Base-by-base conservation (phyloP, 2,888 invertebrate species). In the Drosophila anceps region DNA sequence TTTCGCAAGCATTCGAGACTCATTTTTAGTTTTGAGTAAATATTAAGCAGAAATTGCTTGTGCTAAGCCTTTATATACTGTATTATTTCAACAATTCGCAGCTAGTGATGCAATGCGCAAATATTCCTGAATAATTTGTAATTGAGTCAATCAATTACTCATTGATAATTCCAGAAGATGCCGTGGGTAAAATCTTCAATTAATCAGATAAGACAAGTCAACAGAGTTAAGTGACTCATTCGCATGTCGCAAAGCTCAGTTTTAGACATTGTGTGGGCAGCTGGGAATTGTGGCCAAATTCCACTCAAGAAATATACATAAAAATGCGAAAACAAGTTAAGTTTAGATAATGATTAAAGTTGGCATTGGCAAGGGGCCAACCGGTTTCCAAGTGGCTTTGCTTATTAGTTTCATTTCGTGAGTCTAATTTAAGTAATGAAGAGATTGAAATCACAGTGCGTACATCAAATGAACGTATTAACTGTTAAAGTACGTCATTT, bases 401-500 rank as follows among this genome's bases (percentile, higher is more conserved):
- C 18, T 6, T 48, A 18, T 48, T 48, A 31, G 53, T 53, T 53
- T 53, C 53, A 15, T 24, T 35, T 24, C 8, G 18, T n/a, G 55
- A 43, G 5, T 15, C 15, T 13, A 54, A 59, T 55, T 55, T 12
- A 73, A 20, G 33, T 39, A 48, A 55, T 35, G 9, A 55, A 15
- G 33, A 33, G 66, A 54, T 29, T 29, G 12, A 1, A 27, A 41
- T 39, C 53, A 24, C 31, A 20, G 27, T 10, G 10, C 7, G 4
- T 1, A 29, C 13, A n/a, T 0, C 43, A 43, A 51, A 27, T 27
- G 33, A 33, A 20, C 4, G 8, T 43, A 31, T 53, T 68, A 39
- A 12, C 6, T 39, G 51, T 12, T 33, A 35, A 31, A n/a, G 46
- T 33, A 39, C 39, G 51, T 44, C 9, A 68, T 48, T 76, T 72